Evolutionary conservation across 53 echinoderm and acorn worm species (phyloP).

Genomic region (Henricia sp.): DNA sequence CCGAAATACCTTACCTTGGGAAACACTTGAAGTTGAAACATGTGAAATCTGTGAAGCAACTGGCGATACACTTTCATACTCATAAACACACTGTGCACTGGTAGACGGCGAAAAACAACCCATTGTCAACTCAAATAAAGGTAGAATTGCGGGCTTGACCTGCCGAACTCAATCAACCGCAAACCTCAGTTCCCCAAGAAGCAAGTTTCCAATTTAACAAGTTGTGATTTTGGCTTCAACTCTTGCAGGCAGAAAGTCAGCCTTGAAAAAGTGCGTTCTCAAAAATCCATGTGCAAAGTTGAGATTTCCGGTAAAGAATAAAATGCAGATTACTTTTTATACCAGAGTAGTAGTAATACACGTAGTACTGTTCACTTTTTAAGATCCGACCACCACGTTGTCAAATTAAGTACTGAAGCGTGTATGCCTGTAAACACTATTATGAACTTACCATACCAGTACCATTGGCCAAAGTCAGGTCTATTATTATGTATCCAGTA

Average conservation of each 20-base stretch:
- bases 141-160: too few relatives aligned
- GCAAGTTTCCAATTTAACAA: neutral
- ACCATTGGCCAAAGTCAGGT: constrained; percentile 21
- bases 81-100: constrained; percentile 31
- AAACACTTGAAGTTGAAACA: neutral
- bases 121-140: too few relatives aligned
- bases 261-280: neutral
- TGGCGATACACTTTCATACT: constrained; percentile 2
- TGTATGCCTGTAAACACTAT: neutral
- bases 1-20: constrained; percentile 9
- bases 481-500: constrained; percentile 24
- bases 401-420: constrained; percentile 37
- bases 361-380: neutral
- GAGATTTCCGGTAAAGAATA: neutral
- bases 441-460: neutral
- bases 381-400: neutral
- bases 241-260: neutral
- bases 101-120: constrained; percentile 32
- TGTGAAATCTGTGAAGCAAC: neutral
- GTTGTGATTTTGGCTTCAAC: neutral
- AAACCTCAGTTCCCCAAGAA: neutral
- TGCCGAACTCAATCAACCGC: neutral
- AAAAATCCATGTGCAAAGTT: neutral
- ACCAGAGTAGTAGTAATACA: neutral
- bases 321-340: neutral